Evolutionary conservation across 2,113 vertebrate species (phyloP), one percentile per base, ranked within the genome.

Genomic region (Meleagris gallopavo): DNA sequence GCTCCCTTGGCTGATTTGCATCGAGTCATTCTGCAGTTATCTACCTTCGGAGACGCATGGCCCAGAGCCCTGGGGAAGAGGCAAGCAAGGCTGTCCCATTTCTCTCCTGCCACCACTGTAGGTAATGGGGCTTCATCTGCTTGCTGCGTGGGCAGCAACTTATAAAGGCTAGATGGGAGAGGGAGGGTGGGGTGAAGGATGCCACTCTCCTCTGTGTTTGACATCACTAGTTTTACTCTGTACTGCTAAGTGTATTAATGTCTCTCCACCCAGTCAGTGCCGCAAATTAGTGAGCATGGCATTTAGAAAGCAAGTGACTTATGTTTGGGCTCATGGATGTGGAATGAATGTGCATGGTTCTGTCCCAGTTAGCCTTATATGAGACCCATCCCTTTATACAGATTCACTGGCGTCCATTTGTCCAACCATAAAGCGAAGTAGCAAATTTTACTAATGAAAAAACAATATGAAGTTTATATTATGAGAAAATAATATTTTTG

Each of bases 1-100:
- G 48, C 79, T 91, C 90, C 70, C 90, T 78, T 48, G 3, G 83
- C 83, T 79, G 57, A 82, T 95, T 79, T 84, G 73, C 85, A 73
- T 54, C 5, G 69, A 86, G 40, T 32, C 79, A 83, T 11, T 5
- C 34, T 52, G 69, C 70, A 57, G 24, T 40, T 36, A 2, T 32
- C 61, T 81, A 75, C 72, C 52, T 93, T 30, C 54, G 30, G 75
- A 72, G 82, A 43, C 46, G 20, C 43, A 6, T 0, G 0, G 46
- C 29, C 24, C 38, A 27, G 78, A 46, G 6, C 34, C 7, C 34
- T 1, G 1, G 60, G 45, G 58, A 73, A 46, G 36, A 75, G 50
- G 41, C 34, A 4, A 55, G 38, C 8, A 48, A 81, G 40, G 18
- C 5, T 70, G 48, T 25, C 9, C 43, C 3, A 10, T 25, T 78